Evolutionary conservation across 2,113 vertebrate genomes (phyloP).

Genomic region (Carassius auratus): DNA sequence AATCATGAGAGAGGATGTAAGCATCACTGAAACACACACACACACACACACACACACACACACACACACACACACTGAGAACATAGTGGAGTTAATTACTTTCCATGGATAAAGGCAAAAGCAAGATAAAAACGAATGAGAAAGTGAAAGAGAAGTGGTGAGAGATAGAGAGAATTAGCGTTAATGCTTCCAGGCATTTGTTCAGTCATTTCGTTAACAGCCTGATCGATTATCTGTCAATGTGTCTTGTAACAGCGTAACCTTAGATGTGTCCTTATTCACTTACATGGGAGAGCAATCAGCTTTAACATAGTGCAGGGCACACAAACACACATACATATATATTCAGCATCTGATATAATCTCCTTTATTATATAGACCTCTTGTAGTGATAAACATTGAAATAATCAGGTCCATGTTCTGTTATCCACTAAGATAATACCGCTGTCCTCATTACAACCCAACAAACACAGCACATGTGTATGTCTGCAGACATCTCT

Average conservation of each 20-base stretch:
- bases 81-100: slow-evolving; percentile 28
- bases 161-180: slow-evolving; percentile 51
- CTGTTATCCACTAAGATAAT: neutral
- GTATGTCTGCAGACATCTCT: neutral
- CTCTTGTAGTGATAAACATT: neutral
- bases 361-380: neutral
- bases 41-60: no score
- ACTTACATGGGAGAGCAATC: slow-evolving; percentile 11
- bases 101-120: slow-evolving; percentile 18
- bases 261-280: neutral
- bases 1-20: slow-evolving; percentile 8
- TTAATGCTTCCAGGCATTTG: slow-evolving; percentile 56
- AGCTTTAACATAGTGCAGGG: neutral
- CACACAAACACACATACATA: neutral
- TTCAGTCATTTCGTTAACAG: slow-evolving; percentile 10
- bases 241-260: slow-evolving; percentile 23
- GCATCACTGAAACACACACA: slow-evolving; percentile 7
- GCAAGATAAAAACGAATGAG: slow-evolving; percentile 19
- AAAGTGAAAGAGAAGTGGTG: slow-evolving; percentile 33
- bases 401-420: neutral
- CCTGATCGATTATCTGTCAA: slow-evolving; percentile 14
- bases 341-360: neutral
- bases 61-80: neutral
- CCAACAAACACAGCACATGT: neutral
- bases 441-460: neutral